These are phyloP conservation scores for Dromas ardeola DNA, from an alignment of 2,113 vertebrate genomes.

Conservation along the genomic window DNA sequence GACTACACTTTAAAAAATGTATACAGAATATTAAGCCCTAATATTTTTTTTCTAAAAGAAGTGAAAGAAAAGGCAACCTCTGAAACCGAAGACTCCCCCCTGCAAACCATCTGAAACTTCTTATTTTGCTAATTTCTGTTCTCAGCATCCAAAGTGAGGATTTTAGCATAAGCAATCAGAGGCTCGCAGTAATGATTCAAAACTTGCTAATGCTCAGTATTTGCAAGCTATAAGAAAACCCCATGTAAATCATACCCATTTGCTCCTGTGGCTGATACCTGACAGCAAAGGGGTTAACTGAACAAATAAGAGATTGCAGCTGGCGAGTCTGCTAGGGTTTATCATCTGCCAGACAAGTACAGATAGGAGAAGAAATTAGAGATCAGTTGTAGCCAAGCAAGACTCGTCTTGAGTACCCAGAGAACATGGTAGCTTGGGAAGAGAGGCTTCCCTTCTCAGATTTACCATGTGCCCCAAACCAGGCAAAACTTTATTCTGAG, in stretches of 20 bases:
- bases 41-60: neutral
- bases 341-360: neutral
- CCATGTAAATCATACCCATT: neutral
- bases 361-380: neutral
- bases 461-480: neutral
- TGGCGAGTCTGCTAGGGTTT: neutral
- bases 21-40: conserved; percentile 10
- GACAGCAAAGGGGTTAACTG: neutral
- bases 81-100: neutral
- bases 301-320: neutral
- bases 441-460: neutral
- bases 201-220: neutral
- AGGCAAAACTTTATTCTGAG: neutral
- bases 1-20: neutral
- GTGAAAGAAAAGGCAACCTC: neutral
- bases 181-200: neutral
- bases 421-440: neutral
- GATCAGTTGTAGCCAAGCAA: neutral
- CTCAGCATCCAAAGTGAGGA: neutral
- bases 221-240: neutral
- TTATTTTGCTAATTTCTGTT: neutral
- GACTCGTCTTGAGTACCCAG: neutral
- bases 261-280: neutral
- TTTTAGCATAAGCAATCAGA: neutral
- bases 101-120: neutral